Percentiles rank a stretch among this genome's conserved stretches.
These are phyloP conservation scores for Astreopora myriophthalma DNA, from an alignment of 64 coral and sea anemone species.

Conservation along the genomic window DNA sequence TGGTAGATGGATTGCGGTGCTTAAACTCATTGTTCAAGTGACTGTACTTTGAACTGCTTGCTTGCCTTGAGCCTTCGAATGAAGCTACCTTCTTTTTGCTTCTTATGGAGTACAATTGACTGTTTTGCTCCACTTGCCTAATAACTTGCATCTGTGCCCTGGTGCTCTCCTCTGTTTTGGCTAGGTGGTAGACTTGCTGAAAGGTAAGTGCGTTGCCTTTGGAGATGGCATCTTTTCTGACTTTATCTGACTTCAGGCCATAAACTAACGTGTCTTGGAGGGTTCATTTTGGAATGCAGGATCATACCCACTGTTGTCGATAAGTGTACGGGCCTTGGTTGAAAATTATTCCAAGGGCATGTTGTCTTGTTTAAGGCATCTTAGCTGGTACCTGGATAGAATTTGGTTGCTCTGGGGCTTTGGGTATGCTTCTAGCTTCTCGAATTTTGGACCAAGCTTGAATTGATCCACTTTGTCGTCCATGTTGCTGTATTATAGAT, in stretches of 20 bases:
- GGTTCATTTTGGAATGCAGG: background rate
- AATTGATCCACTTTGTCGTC: background rate
- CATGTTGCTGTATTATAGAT: background rate
- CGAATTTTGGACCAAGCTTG: slow-evolving; percentile 14
- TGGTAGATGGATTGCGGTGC: background rate
- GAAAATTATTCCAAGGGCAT: slow-evolving; percentile 49
- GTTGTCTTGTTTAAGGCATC: slow-evolving; percentile 31
- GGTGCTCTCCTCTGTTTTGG: background rate
- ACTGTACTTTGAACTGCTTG: background rate
- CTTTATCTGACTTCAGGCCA: background rate
- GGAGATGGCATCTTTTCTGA: background rate
- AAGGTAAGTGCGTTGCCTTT: background rate
- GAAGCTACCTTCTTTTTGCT: background rate
- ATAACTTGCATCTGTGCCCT: background rate
- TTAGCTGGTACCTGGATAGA: slow-evolving; percentile 40
- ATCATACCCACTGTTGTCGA: slow-evolving; percentile 24
- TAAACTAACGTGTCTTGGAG: background rate
- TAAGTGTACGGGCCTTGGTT: slow-evolving; percentile 8
- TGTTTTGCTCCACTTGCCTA: background rate
- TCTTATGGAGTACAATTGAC: background rate
- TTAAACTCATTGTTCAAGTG: background rate
- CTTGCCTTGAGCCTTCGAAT: background rate
- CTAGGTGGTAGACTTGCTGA: background rate
- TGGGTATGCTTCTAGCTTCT: slow-evolving; percentile 38
- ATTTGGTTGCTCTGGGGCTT: slow-evolving; percentile 58